A percentile compares a stretch with the other conserved stretches of the same genome.
phyloP scores from a whole-genome alignment of 2,888 invertebrate genomes.

The Pycnomerus fuliginosus region DNA sequence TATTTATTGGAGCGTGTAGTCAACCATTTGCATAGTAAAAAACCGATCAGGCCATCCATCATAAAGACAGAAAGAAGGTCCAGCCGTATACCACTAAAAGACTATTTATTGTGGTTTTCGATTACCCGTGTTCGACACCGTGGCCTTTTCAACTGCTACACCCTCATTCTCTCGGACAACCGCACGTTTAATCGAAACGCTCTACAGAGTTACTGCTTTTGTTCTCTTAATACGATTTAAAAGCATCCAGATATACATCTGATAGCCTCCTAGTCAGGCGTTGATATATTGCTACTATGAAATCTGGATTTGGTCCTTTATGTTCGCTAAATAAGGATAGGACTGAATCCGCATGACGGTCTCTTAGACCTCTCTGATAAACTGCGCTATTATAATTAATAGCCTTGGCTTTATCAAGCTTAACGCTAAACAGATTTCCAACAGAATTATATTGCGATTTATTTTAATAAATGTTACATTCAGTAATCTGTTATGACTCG shows the following conservation, averaged over 20 bases:
- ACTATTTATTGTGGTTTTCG: slow-evolving; percentile 20
- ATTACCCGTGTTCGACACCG: slow-evolving; percentile 23
- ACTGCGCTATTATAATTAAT: slow-evolving; percentile 18
- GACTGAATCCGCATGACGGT: slow-evolving; percentile 7
- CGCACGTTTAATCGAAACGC: slow-evolving; percentile 31
- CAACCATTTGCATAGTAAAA: slow-evolving; percentile 17
- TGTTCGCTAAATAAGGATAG: slow-evolving; percentile 11
- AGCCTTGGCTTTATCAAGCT: slow-evolving; percentile 16
- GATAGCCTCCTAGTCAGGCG: slow-evolving; percentile 24
- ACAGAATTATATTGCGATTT: slow-evolving; percentile 19
- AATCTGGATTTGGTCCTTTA: slow-evolving; percentile 28
- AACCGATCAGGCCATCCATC: slow-evolving; percentile 10
- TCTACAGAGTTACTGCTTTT: slow-evolving; percentile 27
- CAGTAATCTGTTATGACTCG: slow-evolving; percentile 8
- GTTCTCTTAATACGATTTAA: slow-evolving; percentile 34
- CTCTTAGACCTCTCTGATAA: slow-evolving; percentile 17
- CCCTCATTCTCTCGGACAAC: slow-evolving; percentile 22
- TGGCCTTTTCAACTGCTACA: slow-evolving; percentile 18
- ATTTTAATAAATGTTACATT: slow-evolving; percentile 14
- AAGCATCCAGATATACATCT: slow-evolving; percentile 30
- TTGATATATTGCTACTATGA: slow-evolving; percentile 31
- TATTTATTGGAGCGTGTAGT: slow-evolving; percentile 11
- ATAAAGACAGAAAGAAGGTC: no score
- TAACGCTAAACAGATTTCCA: slow-evolving; percentile 17
- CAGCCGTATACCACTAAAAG: no score